A percentile compares a stretch with the other conserved stretches of the same genome.
phyloP scores from a whole-genome alignment of 2,888 invertebrate species.

The Microplitis manilae region DNA sequence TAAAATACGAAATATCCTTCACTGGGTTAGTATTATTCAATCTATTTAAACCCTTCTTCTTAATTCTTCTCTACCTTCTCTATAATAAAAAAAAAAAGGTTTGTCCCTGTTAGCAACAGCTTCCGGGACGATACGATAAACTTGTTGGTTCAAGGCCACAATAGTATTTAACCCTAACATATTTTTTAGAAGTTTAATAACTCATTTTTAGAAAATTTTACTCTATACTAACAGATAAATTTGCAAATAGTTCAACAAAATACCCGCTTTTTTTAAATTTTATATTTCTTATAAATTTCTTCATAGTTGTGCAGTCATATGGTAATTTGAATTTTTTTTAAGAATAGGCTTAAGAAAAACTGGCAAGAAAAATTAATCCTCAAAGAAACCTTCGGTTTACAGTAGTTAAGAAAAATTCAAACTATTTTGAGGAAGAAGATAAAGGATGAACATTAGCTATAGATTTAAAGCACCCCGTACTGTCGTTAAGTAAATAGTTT shows the following conservation, averaged over 20 bases:
- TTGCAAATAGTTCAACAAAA: background rate
- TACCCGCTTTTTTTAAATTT: background rate
- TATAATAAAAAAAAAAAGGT: slow-evolving; percentile 24
- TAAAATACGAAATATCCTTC: slow-evolving; percentile 50
- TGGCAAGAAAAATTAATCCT: background rate
- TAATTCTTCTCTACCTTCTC: slow-evolving; percentile 42
- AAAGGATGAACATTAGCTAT: slow-evolving; percentile 25
- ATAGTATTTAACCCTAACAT: background rate
- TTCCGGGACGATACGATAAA: slow-evolving; percentile 50
- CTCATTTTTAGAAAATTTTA: background rate
- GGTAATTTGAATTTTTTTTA: background rate
- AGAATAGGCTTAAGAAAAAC: background rate
- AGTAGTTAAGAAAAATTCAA: background rate
- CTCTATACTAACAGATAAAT: background rate
- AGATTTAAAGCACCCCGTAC: slow-evolving; percentile 54
- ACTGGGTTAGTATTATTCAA: slow-evolving; percentile 48
- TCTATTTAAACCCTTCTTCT: slow-evolving; percentile 60
- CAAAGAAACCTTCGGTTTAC: background rate
- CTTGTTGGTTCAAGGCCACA: slow-evolving; percentile 45
- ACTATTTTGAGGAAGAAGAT: background rate
- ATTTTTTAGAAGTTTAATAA: slow-evolving; percentile 26
- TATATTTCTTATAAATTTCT: background rate
- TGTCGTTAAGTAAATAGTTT: slow-evolving; percentile 52
- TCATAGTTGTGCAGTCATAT: background rate
- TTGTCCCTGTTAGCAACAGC: slow-evolving; percentile 39